Conservation (phyloP, 2,113 vertebrate genomes). For the Sprattus sprattus region DNA sequence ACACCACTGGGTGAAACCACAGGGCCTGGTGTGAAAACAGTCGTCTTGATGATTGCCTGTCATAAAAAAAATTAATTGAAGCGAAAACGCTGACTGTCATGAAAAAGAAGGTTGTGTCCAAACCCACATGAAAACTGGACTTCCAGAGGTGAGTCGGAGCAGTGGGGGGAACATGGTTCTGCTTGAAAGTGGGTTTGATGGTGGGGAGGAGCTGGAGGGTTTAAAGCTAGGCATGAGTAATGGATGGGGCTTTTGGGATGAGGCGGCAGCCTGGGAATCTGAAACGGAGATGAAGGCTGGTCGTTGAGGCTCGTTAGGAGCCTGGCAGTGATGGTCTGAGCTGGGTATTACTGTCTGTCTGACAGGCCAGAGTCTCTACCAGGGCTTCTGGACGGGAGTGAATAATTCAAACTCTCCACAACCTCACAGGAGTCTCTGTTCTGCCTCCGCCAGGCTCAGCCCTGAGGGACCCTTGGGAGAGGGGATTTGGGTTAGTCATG, state of each 20-base stretch:
- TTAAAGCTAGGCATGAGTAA: not conserved
- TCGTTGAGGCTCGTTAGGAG: not conserved
- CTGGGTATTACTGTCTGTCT: slow-evolving; percentile 1
- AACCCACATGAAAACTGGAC: not conserved
- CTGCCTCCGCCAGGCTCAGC: not conserved
- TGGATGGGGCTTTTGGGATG: not conserved
- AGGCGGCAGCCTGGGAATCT: not conserved
- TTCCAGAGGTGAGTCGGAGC: not conserved
- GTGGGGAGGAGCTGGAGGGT: not conserved
- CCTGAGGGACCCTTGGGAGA: not conserved
- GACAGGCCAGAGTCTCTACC: not conserved
- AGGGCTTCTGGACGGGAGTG: not conserved
- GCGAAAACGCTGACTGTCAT: not conserved
- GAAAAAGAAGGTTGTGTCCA: not conserved
- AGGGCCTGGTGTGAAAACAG: not conserved
- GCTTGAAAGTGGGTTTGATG: not conserved
- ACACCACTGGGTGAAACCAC: not conserved
- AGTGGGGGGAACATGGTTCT: not conserved
- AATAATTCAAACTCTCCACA: not conserved
- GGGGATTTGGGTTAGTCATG: not conserved
- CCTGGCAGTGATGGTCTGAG: not conserved
- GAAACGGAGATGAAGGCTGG: not conserved
- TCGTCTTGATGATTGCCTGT: not conserved
- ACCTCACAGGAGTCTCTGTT: not conserved
- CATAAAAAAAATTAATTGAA: not conserved